phyloP scores from a whole-genome alignment of 2,113 vertebrate genomes.

The Semicossyphus pulcher region DNA sequence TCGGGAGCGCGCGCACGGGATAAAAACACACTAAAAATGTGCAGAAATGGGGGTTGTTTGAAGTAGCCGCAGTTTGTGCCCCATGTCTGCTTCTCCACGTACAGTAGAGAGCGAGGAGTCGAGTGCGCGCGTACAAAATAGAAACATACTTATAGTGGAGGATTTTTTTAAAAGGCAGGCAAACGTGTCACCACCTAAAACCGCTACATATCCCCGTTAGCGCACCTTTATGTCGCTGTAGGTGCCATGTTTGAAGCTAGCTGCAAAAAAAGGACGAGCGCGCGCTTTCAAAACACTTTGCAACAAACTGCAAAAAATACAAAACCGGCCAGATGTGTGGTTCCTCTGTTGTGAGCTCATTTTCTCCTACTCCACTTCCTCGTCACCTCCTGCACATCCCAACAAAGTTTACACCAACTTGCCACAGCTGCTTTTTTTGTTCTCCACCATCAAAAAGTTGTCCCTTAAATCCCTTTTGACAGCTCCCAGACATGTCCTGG shows the following conservation, averaged over 20 bases:
- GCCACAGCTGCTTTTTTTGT: slow-evolving; percentile 22
- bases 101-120: slow-evolving; percentile 28
- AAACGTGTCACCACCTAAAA: not conserved
- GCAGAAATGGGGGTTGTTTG: slow-evolving; percentile 1
- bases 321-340: not conserved
- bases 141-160: slow-evolving; percentile 23
- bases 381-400: slow-evolving; percentile 43
- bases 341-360: not conserved
- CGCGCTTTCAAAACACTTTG: slow-evolving; percentile 45
- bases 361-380: slow-evolving; percentile 28
- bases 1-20: slow-evolving; percentile 75
- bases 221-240: slow-evolving; percentile 5
- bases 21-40: slow-evolving; percentile 43
- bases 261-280: not conserved
- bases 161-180: not conserved
- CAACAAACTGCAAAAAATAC: not conserved
- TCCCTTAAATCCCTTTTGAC: slow-evolving; percentile 13
- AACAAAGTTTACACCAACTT: slow-evolving; percentile 69
- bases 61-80: slow-evolving; percentile 28
- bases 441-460: slow-evolving; percentile 38
- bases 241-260: slow-evolving; percentile 27
- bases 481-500: slow-evolving; percentile 18
- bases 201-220: not conserved
- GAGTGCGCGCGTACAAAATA: slow-evolving; percentile 35
- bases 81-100: not conserved